Conservation (phyloP, 1,140 invertebrate species). For the Orchesella cincta region DNA sequence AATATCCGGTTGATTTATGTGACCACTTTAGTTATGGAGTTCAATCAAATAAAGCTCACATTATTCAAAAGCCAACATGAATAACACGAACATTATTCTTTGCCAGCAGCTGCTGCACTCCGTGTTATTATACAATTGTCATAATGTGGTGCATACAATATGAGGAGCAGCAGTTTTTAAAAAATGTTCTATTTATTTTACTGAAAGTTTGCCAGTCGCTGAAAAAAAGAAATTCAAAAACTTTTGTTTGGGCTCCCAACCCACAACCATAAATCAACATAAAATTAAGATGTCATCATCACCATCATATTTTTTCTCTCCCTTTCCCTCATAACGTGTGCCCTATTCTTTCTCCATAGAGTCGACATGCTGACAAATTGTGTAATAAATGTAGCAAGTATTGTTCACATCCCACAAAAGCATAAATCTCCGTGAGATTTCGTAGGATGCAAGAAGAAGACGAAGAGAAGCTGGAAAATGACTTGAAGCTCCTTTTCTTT, state of each 20-base stretch:
- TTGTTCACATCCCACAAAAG: conserved; percentile 17
- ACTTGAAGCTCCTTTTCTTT: no score
- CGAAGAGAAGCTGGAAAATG: not conserved
- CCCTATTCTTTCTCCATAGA: not conserved
- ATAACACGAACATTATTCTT: no score
- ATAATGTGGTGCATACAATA: no score
- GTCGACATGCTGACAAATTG: conserved; percentile 25
- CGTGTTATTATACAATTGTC: no score
- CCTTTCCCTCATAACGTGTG: not conserved
- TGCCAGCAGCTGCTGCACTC: no score
- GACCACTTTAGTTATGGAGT: no score
- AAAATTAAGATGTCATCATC: conserved; percentile 30
- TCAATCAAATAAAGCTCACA: no score
- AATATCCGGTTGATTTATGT: no score
- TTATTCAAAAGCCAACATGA: no score
- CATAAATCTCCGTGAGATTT: conserved; percentile 16
- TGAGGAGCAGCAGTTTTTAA: not conserved
- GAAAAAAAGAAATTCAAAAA: no score
- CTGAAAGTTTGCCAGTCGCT: no score
- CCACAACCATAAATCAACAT: conserved; percentile 22
- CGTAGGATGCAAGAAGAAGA: not conserved
- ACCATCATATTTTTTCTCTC: not conserved
- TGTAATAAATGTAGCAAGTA: conserved; percentile 27
- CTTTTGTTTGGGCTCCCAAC: conserved; percentile 7
- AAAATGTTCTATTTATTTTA: not conserved